Evolutionary conservation across 2,797 vertebrate genomes (phyloP).

Genomic region (Chelon labrosus): DNA sequence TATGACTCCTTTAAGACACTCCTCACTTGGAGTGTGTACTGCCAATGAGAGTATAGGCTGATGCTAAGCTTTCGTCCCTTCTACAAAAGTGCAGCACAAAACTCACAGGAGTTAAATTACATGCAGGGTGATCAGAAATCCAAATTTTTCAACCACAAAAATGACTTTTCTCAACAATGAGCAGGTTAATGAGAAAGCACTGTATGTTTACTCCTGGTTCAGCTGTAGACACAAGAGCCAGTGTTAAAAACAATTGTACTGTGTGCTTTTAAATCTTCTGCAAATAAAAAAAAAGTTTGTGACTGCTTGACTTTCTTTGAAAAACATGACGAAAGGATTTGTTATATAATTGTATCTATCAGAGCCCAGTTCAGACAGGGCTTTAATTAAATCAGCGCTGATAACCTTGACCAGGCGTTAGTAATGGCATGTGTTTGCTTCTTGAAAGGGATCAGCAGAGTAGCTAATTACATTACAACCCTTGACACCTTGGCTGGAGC

Average conservation of each 20-base stretch:
- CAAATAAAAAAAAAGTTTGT: constrained; percentile 7
- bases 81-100: constrained; percentile 32
- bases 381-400: constrained; percentile 8
- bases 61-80: constrained; percentile 41
- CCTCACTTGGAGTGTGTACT: constrained; percentile 29
- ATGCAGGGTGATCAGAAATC: neutral
- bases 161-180: neutral
- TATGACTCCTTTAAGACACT: constrained; percentile 42
- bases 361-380: neutral
- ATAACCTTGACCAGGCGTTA: constrained; percentile 12
- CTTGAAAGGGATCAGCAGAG: constrained; percentile 19
- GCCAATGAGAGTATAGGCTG: constrained; percentile 43
- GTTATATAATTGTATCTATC: neutral
- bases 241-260: neutral
- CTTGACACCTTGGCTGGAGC: neutral
- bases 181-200: neutral
- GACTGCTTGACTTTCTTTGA: neutral
- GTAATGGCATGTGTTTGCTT: constrained; percentile 16
- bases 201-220: neutral
- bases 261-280: neutral
- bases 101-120: constrained; percentile 2
- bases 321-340: neutral
- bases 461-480: constrained; percentile 18
- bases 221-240: constrained; percentile 9
- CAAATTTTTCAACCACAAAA: neutral